Evolutionary conservation across 2,888 invertebrate species (phyloP), one percentile per base, ranked within the genome.

Genomic region (Tethea ocularis): DNA sequence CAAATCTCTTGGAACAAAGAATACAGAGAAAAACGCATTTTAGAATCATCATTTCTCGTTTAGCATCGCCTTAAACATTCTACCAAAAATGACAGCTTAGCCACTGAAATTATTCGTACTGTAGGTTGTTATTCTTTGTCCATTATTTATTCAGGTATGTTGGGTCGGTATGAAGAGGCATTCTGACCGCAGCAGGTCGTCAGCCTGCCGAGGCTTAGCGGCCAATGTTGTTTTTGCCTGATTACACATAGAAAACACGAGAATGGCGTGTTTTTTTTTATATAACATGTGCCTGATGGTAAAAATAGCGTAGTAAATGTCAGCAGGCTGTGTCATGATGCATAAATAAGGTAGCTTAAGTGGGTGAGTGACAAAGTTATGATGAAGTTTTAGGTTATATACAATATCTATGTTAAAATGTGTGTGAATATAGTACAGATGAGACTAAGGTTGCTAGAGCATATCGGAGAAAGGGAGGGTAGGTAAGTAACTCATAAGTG

Each of bases 191-290:
- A 46, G 17, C 46, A 46, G 46, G 46, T 46, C 20, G 46, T 46
- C 46, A 20, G 46, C 8, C 46, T 36, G 57, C 59, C 52, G 52
- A 52, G 58, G 60, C 60, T 64, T 57, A 55, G 41, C 20, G 51
- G 15, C 53, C 60, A 62, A 63, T 57, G 26, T 54, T 53, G 57
- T 58, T 62, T 64, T 60, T 60, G 61, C 52, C 54, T 63, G 60
- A 64, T 64, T 63, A 63, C 60, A 60, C 65, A 26, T 61, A 56
- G 24, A 52, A 52, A 52, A 52, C 52, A 52, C 24, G n/a, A 29
- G 26, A 52, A 17, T 6, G 20, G 10, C 20, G 6, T 46, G 46
- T 46, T 46, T 46, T 46, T 52, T 15, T 23, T 52, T 52, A 8
- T 33, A 13, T 26, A 17, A 26, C 26, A 17, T 29, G 29, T 46